Evolutionary conservation across 2,888 invertebrate genomes (phyloP), one percentile per base, ranked within the genome.

Genomic region (Helleia helle): DNA sequence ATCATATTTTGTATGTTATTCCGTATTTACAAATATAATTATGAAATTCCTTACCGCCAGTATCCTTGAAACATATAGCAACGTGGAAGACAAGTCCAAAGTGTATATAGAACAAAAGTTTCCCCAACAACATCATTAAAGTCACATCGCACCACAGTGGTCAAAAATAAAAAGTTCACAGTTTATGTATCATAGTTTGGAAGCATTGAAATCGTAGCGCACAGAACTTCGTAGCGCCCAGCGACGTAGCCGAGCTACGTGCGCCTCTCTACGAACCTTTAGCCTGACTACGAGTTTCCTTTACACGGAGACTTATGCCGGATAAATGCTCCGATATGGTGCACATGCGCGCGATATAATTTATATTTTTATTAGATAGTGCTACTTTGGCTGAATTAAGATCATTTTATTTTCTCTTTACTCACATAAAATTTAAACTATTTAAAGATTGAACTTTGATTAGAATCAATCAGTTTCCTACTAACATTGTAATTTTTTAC

Each of bases 71-170:
- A 68, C 84, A 83, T 70, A 83, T 84, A 69, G 80, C 84, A 67
- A 79, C 72, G 60, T 83, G 81, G 73, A 84, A 83, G 77, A 83
- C 80, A 58, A 84, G 83, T 81, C 83, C 84, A 54, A 84, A 83
- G 55, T 83, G 75, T 72, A 79, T 59, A 65, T 72, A 84, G 68
- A 80, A 81, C 71, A 84, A 74, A 62, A 83, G 66, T 75, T 79
- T 83, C 63, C 71, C 71, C 62, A 81, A 74, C 75, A 74, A 74
- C 83, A 84, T 84, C 62, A 74, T 83, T 79, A 65, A 71, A 66
- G 64, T 69, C 72, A 77, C 81, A 83, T 81, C 46, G 62, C 77
- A 75, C 64, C 50, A 61, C 59, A 49, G 54, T 50, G 47, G 50
- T 47, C 9, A 34, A 25, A 25, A 31, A 25, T 17, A 25, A 31